Evolutionary conservation across 1,140 invertebrate species (phyloP).

Genomic region (Apis laboriosa): DNA sequence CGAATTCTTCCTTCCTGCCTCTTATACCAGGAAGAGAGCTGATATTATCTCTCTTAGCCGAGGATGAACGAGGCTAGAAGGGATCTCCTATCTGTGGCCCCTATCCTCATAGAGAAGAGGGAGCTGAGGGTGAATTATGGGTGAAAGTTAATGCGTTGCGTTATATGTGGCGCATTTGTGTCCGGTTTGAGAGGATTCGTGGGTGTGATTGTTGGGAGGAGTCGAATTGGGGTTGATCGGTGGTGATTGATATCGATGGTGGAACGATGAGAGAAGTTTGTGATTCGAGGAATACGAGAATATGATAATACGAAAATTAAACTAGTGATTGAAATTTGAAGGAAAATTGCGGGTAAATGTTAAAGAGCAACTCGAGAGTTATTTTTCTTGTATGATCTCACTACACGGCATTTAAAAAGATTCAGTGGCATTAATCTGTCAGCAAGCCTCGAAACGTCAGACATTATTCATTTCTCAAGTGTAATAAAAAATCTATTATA

Average conservation of each 20-base stretch:
- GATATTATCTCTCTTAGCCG: conserved; percentile 44
- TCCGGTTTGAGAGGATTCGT: neutral
- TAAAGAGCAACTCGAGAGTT: conserved; percentile 6
- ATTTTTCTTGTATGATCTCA: neutral
- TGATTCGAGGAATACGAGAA: neutral
- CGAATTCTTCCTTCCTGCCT: conserved; percentile 45
- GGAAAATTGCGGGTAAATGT: neutral
- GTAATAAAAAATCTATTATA: neutral
- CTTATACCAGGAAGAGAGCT: conserved; percentile 33
- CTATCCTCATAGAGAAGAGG: neutral
- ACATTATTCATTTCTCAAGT: conserved; percentile 2
- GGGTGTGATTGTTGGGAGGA: neutral
- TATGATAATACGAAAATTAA: neutral
- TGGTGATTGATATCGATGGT: neutral
- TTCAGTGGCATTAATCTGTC: conserved; percentile 12
- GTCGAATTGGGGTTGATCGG: neutral
- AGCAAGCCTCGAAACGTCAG: conserved; percentile 11
- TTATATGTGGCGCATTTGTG: no score
- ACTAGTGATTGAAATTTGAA: neutral
- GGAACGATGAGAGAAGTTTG: no score
- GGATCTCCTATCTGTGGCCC: conserved; percentile 12
- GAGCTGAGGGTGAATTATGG: conserved; percentile 6
- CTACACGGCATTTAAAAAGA: conserved; percentile 11
- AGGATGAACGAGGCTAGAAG: neutral
- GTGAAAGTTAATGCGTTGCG: conserved; percentile 1